phyloP scores from a whole-genome alignment of 2,797 vertebrate genomes.

The Rhinoraja longicauda region DNA sequence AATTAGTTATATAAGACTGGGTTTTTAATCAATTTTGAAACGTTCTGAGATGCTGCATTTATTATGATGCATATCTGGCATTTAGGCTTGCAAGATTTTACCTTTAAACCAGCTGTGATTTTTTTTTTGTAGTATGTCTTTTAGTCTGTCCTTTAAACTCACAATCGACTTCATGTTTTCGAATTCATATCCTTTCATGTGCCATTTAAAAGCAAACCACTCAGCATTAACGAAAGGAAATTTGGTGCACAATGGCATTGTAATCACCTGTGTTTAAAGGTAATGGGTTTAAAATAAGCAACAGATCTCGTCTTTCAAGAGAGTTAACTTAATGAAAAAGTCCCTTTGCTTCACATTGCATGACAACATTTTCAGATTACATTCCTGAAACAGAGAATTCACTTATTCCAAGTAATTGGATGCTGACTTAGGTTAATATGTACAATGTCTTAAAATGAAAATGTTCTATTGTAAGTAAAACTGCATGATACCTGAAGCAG shows the following conservation, averaged over 20 bases:
- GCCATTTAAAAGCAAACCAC: slow-evolving; percentile 50
- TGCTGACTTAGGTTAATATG: slow-evolving; percentile 98
- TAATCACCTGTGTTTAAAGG: slow-evolving; percentile 89
- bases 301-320: slow-evolving; percentile 82
- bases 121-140: not conserved
- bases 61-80: not conserved
- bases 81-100: not conserved
- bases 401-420: slow-evolving; percentile 99
- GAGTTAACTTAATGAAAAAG: slow-evolving; percentile 81
- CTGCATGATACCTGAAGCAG: slow-evolving; percentile 94
- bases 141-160: not conserved
- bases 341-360: slow-evolving; percentile 75
- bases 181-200: not conserved
- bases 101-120: not conserved
- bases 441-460: slow-evolving; percentile 99
- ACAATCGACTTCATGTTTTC: not conserved
- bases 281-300: slow-evolving; percentile 89
- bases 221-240: slow-evolving; percentile 66
- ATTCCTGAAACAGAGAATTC: slow-evolving; percentile 93
- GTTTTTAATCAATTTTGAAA: not conserved
- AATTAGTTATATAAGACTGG: no score
- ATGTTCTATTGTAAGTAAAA: slow-evolving; percentile 95
- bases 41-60: not conserved
- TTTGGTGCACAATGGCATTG: slow-evolving; percentile 65
- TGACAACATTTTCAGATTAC: slow-evolving; percentile 96